Base-by-base conservation (phyloP, 2,888 invertebrate species). In the Ophion obscuratus region DNA sequence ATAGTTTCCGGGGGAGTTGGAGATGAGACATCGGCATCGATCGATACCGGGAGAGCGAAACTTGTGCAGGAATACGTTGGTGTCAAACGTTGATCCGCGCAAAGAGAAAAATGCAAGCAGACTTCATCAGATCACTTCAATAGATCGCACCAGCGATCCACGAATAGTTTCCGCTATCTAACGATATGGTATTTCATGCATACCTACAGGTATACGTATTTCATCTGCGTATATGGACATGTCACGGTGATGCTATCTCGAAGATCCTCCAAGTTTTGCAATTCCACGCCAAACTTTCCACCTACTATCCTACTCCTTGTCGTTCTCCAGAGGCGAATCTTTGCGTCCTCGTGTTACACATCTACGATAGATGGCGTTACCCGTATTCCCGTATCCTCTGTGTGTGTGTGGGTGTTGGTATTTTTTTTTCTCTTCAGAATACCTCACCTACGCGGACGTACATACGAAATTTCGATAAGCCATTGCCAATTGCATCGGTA, bases 61-160 rank as follows among this genome's bases (percentile, higher is more conserved):
- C 59, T 84, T 81, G 68, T 44, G 27, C 40, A 27, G 68, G 67
- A 68, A 68, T 61, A 78, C 61, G 36, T 36, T 57, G 68, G n/a
- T 83, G 77, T 73, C 74, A 62, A 67, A 74, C 74, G 64, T 81
- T 81, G 81, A 80, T 75, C 67, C 61, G n/a, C 47, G 85, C 76
- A 80, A 83, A 73, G 64, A 20, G 83, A 76, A 84, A 76, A 84
- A 75, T 79, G 61, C 81, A 70, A 67, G 70, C 53, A 83, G 83
- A 81, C 83, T 66, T 81, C 81, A 71, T 86, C 81, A 66, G 86
- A 86, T 86, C 86, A 79, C 83, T 78, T 79, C 75, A 66, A 84
- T 79, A 79, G 81, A 86, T 79, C 84, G 84, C 59, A 71, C 59
- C 27, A 77, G 47, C 27, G 62, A 84, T 81, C 67, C 77, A 67